Base-by-base conservation (phyloP, 2,888 invertebrate genomes). In the Campaea margaritaria region DNA sequence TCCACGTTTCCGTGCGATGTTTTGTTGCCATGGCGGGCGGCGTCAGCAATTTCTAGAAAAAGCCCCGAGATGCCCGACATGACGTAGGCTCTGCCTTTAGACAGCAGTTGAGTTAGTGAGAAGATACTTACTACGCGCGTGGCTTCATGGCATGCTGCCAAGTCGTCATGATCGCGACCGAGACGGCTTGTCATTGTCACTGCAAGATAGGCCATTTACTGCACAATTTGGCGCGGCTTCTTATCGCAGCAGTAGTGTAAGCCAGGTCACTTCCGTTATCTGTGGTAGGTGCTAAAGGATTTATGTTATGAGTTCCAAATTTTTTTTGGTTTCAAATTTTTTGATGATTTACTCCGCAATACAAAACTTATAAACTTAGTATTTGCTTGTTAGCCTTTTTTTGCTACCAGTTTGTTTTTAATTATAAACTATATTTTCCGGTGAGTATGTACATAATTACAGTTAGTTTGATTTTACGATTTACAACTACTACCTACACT, bases 171-270 rank as follows among this genome's bases (percentile, higher is more conserved):
- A 43, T 46, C 46, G 31, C 71, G 67, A 69, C 67, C 71, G 75
- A 81, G 80, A 79, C 82, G 73, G 78, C 76, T 72, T 83, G 85
- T 85, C 85, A 86, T 82, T 86, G 81, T 79, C 78, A 72, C 68
- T 67, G 68, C 67, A 57, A 11, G 36, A 72, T 79, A 21, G 73
- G 70, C 72, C 74, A 75, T 74, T 67, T 67, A 74, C 72, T 75
- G 72, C 75, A 76, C 70, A 68, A 73, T 75, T 71, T 66, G 67
- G 72, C 67, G 63, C 57, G 58, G 68, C 63, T 71, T 73, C 74
- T 78, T 73, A 49, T 41, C 31, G 36, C 10, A 77, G 71, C 67
- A 56, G n/a, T n/a, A n/a, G 59, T 72, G 70, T 69, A 73, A 78
- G 77, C 76, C 75, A 64, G 61, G 62, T 27, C 51, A 56, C 74